Evolutionary conservation across 92 coral and sea anemone species (phyloP).

Genomic region (Zoanthus gigantus): DNA sequence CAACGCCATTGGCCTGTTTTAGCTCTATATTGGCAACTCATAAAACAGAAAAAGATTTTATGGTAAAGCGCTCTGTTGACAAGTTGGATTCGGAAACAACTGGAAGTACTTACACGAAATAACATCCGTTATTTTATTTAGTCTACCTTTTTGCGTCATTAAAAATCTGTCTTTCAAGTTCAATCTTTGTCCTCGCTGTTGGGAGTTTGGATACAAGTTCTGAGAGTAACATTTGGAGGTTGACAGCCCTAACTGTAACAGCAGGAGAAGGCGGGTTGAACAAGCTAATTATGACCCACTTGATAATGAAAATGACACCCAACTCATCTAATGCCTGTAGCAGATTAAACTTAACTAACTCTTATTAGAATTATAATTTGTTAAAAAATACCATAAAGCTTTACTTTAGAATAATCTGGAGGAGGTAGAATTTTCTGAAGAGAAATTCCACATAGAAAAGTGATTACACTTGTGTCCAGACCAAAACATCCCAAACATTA

Average conservation of each 20-base stretch:
- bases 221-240: slow-evolving; percentile 65
- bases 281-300: slow-evolving; percentile 75
- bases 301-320: slow-evolving; percentile 58
- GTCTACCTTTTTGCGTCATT: slow-evolving; percentile 11
- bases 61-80: slow-evolving; percentile 40
- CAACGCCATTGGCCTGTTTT: slow-evolving; percentile 6
- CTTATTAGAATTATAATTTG: slow-evolving; percentile 28
- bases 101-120: slow-evolving; percentile 28
- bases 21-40: slow-evolving; percentile 12
- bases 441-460: slow-evolving; percentile 7
- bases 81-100: slow-evolving; percentile 32
- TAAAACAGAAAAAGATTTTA: slow-evolving; percentile 22
- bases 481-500: slow-evolving; percentile 11
- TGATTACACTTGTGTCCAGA: slow-evolving; percentile 21
- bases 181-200: background rate
- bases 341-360: background rate
- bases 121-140: slow-evolving; percentile 52
- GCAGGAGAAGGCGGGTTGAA: slow-evolving; percentile 65
- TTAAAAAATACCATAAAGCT: slow-evolving; percentile 23
- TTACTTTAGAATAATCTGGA: slow-evolving; percentile 9
- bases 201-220: slow-evolving; percentile 17
- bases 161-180: slow-evolving; percentile 18
- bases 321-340: background rate
- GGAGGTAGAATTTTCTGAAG: background rate
- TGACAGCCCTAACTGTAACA: slow-evolving; percentile 71